Base-by-base conservation (phyloP, 2,888 invertebrate species). In the Polymixis lichenea region DNA sequence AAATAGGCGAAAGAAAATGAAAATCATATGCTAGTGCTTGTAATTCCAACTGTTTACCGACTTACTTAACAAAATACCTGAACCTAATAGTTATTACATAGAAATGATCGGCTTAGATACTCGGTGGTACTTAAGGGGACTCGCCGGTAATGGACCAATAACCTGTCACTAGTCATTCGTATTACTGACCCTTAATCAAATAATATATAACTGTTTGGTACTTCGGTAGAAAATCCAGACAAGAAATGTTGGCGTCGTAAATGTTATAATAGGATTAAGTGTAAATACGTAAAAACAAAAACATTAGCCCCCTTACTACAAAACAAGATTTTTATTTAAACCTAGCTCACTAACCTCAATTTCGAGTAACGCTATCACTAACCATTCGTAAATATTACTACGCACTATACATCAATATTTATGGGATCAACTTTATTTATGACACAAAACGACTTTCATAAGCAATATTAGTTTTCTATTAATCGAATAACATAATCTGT, bases 181-280 rank as follows among this genome's bases (percentile, higher is more conserved):
- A 78, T 83, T 80, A 70, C 65, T 46, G 32, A n/a, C n/a, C n/a
- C n/a, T n/a, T n/a, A n/a, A 77, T 66, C 19, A 22, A 66, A 78
- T 70, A 58, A 51, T 32, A 56, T 67, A 7, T n/a, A 53, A 62
- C 19, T 56, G 8, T 46, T 46, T 13, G 62, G 32, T 75, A 32
- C 19, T 55, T 51, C 53, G 4, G 13, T 43, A 22, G 55, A 28
- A 55, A 49, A 46, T 76, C 25, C 17, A 15, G 46, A n/a, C 32
- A 28, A 46, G 7, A 75, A 32, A 53, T 25, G 49, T 51, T 43
- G 43, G 0, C 13, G 2, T 55, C 17, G n/a, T 49, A 38, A 1
- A 1, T 32, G 53, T 46, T 61, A 22, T 51, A n/a, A 65, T 58
- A 77, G 28, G 19, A 55, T 64, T 22, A 22, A 22, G 7, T 22